phyloP scores from a whole-genome alignment of 2,888 invertebrate species.

The Yponomeuta cagnagella region DNA sequence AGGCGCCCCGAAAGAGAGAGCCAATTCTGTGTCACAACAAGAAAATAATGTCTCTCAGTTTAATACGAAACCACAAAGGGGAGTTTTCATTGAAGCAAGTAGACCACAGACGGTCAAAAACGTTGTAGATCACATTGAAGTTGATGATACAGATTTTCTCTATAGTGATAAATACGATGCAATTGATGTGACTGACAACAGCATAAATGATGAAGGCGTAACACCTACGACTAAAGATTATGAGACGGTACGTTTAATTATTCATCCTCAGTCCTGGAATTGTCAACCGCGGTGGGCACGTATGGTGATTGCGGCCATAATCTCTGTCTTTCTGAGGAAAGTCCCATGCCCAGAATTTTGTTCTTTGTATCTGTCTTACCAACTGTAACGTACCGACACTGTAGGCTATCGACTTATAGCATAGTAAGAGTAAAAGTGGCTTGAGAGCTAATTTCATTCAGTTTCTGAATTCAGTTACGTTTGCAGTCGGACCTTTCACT shows the following conservation, averaged over 20 bases:
- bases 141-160: neutral
- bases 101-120: neutral
- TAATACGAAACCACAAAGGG: neutral
- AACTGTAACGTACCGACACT: too few relatives aligned
- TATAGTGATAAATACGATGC: neutral
- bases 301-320: too few relatives aligned
- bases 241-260: conserved; percentile 23
- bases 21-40: neutral
- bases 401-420: too few relatives aligned
- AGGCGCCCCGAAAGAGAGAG: neutral
- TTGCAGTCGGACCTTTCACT: too few relatives aligned
- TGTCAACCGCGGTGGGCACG: too few relatives aligned
- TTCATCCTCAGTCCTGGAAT: too few relatives aligned
- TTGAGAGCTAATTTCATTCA: too few relatives aligned
- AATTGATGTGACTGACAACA: neutral
- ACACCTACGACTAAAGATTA: conserved; percentile 24
- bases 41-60: neutral
- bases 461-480: too few relatives aligned
- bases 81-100: neutral
- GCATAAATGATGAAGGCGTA: conserved; percentile 14
- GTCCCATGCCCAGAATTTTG: too few relatives aligned
- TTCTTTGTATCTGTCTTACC: too few relatives aligned
- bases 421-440: too few relatives aligned
- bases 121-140: neutral
- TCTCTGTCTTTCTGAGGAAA: too few relatives aligned